A percentile compares a stretch with the other conserved stretches of the same genome.
These are phyloP conservation scores for Heliconius charithonia DNA, from an alignment of 2,888 invertebrate species.

Conservation along the genomic window DNA sequence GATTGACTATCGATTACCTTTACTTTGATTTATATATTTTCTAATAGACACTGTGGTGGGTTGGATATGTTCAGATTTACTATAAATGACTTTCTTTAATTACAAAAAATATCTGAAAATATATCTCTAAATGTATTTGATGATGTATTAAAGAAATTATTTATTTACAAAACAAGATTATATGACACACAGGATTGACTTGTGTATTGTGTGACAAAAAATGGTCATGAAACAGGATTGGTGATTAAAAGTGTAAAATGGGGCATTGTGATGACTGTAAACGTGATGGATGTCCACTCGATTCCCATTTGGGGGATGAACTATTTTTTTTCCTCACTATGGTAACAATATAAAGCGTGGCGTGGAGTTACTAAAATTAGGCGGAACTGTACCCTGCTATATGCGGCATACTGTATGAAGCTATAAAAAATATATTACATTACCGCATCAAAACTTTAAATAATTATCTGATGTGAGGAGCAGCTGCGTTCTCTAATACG, in stretches of 20 bases:
- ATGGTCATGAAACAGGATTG: too few species aligned
- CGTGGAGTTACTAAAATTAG: not conserved
- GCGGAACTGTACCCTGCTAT: not conserved
- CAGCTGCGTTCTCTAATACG: slow-evolving; percentile 6
- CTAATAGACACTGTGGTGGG: slow-evolving; percentile 5
- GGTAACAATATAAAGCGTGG: not conserved
- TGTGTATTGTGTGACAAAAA: too few species aligned
- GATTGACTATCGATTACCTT: slow-evolving; percentile 24
- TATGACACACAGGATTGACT: too few species aligned
- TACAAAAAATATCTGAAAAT: too few species aligned
- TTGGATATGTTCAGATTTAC: not conserved
- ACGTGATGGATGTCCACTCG: not conserved
- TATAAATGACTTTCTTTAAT: not conserved
- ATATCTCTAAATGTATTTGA: not conserved
- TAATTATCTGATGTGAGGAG: not conserved
- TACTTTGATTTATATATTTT: slow-evolving; percentile 29
- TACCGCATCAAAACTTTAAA: not conserved
- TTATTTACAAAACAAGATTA: too few species aligned
- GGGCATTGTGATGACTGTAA: not conserved
- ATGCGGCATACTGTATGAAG: not conserved
- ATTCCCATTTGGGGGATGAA: not conserved
- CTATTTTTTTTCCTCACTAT: not conserved
- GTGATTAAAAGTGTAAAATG: too few species aligned
- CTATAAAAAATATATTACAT: not conserved
- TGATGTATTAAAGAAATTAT: too few species aligned